Conservation (phyloP, 2,113 vertebrate species). For the Podiceps cristatus region DNA sequence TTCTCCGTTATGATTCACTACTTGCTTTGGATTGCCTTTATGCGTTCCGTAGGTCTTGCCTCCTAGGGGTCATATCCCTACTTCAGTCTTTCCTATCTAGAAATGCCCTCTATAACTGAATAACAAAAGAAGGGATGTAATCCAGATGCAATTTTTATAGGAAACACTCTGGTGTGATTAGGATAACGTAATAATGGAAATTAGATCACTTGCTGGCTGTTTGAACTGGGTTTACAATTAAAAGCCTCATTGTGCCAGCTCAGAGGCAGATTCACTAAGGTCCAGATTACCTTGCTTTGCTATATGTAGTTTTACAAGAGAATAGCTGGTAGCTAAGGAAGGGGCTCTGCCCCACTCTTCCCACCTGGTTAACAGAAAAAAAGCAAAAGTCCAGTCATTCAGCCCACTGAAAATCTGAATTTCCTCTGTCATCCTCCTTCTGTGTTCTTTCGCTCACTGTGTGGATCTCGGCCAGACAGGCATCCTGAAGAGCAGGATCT, state of each 20-base stretch:
- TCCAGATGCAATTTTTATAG: background rate
- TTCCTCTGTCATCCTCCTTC: background rate
- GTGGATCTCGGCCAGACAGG: background rate
- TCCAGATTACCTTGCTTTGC: background rate
- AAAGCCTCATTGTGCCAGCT: background rate
- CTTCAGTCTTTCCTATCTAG: background rate
- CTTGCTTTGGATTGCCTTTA: background rate
- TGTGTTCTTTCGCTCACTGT: rapidly evolving
- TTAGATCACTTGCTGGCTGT: background rate
- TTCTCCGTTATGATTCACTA: background rate
- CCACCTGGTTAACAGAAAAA: background rate
- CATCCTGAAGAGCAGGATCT: background rate
- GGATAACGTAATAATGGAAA: background rate
- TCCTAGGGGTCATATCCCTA: background rate
- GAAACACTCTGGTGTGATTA: background rate
- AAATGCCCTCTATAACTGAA: background rate
- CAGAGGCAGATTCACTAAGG: background rate
- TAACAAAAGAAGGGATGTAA: background rate
- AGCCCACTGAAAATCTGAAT: background rate
- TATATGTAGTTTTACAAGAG: rapidly evolving
- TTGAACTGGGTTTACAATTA: background rate
- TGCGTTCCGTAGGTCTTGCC: background rate
- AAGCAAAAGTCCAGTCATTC: background rate
- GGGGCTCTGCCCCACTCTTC: background rate
- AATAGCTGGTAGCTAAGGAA: background rate